phyloP scores from a whole-genome alignment of 2,113 vertebrate genomes.

The Syngnathus scovelli region DNA sequence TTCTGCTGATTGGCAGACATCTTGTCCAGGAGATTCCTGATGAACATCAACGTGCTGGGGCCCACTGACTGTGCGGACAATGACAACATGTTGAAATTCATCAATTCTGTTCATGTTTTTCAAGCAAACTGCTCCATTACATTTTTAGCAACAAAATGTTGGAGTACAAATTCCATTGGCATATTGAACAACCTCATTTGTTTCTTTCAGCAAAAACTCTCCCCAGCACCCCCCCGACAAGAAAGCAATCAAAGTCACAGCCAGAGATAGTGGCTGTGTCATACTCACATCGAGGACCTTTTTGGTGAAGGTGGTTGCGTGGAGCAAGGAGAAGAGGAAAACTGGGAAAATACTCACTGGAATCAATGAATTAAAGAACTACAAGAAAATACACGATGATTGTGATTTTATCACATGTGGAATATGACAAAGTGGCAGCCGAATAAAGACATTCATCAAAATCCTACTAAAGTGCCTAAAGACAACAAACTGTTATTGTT shows the following conservation, averaged over 20 bases:
- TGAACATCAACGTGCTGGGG: constrained; percentile 81
- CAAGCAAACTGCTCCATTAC: too few relatives aligned
- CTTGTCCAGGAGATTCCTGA: constrained; percentile 88
- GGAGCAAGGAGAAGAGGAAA: constrained; percentile 95
- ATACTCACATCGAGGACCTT: constrained; percentile 95
- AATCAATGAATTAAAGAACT: constrained; percentile 71
- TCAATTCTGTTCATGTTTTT: background rate
- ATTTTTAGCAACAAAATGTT: too few relatives aligned
- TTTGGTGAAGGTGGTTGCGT: constrained; percentile 92
- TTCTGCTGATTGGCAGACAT: constrained; percentile 93
- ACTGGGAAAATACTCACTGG: constrained; percentile 98
- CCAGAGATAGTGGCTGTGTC: background rate
- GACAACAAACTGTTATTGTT: too few relatives aligned
- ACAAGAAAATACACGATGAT: background rate
- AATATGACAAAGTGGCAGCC: background rate
- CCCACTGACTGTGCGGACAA: constrained; percentile 77
- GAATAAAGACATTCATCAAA: background rate
- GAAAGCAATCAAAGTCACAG: constrained; percentile 4
- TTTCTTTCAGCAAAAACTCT: background rate
- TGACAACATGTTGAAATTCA: background rate
- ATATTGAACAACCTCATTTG: background rate
- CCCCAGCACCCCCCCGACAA: background rate
- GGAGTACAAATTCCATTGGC: too few relatives aligned
- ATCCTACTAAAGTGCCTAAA: background rate
- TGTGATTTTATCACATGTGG: background rate